Conservation (phyloP, 2,797 vertebrate genomes). For the Micromesistius poutassou region DNA sequence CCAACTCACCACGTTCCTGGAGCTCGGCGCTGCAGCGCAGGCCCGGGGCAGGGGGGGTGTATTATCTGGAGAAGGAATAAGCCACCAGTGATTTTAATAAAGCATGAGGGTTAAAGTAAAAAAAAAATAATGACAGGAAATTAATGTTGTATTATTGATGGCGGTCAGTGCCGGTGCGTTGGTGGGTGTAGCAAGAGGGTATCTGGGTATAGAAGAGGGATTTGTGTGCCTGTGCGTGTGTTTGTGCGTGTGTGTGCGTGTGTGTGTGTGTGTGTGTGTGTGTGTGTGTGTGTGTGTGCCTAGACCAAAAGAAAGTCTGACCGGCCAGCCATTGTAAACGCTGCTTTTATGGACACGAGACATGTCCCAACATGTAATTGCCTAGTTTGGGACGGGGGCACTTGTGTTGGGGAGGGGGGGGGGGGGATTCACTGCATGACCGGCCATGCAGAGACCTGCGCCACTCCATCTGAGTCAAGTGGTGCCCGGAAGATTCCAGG, state of each 20-base stretch:
- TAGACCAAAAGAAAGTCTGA: background rate
- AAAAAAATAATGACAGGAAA: slow-evolving; percentile 58
- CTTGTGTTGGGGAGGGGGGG: no score
- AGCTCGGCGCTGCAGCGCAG: slow-evolving; percentile 42
- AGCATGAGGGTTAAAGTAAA: slow-evolving; percentile 53
- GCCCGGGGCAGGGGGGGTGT: slow-evolving; percentile 25
- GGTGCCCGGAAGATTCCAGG: background rate
- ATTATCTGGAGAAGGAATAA: slow-evolving; percentile 27
- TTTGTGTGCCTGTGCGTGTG: slow-evolving; percentile 19
- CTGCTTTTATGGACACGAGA: background rate
- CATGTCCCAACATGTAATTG: background rate
- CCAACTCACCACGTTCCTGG: slow-evolving; percentile 56
- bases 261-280: slow-evolving; percentile 23
- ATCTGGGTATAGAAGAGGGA: no score
- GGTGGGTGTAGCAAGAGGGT: background rate
- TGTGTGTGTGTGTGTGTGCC: slow-evolving; percentile 25
- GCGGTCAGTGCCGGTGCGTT: slow-evolving; percentile 20
- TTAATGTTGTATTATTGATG: slow-evolving; percentile 32
- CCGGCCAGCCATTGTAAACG: background rate
- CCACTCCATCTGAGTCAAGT: background rate
- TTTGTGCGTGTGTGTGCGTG: slow-evolving; percentile 27
- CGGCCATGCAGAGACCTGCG: background rate
- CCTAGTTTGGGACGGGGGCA: background rate
- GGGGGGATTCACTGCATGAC: background rate
- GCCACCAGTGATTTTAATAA: slow-evolving; percentile 55